Evolutionary conservation across 2,888 invertebrate genomes (phyloP), one percentile per base, ranked within the genome.

Genomic region (Machimus atricapillus): DNA sequence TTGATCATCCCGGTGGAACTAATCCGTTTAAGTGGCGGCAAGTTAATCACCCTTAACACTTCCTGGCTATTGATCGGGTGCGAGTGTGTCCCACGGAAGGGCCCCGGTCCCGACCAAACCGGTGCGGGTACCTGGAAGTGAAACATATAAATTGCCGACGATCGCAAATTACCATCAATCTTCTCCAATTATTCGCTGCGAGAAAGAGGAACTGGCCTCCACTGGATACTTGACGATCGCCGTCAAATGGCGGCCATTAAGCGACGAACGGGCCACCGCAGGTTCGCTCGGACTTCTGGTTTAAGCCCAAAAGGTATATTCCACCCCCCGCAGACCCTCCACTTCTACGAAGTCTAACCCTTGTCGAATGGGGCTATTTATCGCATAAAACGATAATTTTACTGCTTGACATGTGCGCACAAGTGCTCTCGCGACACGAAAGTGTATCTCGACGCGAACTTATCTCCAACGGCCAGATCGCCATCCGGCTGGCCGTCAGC

Each of bases 91-190:
- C 58, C 19, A 66, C 27, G 66, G 23, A 66, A 23, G 8, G 12
- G 27, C 12, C 27, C 5, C 27, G 66, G 8, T 66, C 12, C 5
- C n/a, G 19, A 6, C n/a, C 19, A 19, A 56, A 8, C 56, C 56
- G 34, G 23, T 12, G 37, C 43, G 78, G 56, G 81, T 86, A 88
- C 88, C 87, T 88, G 87, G 87, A 88, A 88, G 87, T 88, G 88
- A 86, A 86, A 87, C 85, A 86, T 66, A 88, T 86, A 87, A 87
- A 88, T 88, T 88, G 87, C 85, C 74, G 76, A 31, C 73, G 82
- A 88, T 88, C 88, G 78, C 85, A 87, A 87, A 88, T 87, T 87
- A 86, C 87, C 87, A 88, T 88, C 87, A 88, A 88, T 88, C 88
- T 88, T 85, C 56, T 86, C 88, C 88, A 88, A 88, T 88, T 88